phyloP scores from a whole-genome alignment of 2,113 vertebrate species.

The Bambusicola thoracicus region DNA sequence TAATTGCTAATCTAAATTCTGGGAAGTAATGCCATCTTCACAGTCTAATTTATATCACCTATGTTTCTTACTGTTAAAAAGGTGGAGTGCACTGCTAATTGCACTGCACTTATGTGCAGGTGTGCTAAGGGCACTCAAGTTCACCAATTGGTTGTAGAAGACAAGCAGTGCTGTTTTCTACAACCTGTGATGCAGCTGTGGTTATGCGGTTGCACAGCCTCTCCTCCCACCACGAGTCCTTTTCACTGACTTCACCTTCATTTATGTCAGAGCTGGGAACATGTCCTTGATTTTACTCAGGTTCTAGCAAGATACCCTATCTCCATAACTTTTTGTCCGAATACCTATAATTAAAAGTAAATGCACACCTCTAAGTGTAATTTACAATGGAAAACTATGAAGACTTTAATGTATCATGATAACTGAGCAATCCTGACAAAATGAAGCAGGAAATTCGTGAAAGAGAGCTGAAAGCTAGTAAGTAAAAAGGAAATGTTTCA shows the following conservation, averaged over 20 bases:
- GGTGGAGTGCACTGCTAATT: neutral
- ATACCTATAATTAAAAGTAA: neutral
- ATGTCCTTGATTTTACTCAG: neutral
- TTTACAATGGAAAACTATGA: neutral
- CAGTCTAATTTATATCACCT: neutral
- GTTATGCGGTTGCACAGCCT: conserved; percentile 11
- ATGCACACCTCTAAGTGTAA: neutral
- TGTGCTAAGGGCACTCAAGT: conserved; percentile 15
- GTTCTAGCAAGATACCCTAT: neutral
- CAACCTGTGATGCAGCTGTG: conserved; percentile 18
- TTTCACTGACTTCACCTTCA: neutral
- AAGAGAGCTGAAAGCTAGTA: neutral
- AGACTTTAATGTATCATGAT: neutral
- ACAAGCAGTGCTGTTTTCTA: neutral
- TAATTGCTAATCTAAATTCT: neutral
- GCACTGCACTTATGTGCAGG: neutral
- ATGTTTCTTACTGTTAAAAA: neutral
- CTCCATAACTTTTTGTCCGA: neutral
- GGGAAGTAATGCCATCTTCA: neutral
- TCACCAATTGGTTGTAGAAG: too few species aligned
- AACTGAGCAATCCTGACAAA: neutral
- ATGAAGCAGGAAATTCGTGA: neutral
- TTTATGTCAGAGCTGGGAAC: neutral
- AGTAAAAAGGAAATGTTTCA: neutral
- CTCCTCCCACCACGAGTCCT: neutral